Evolutionary conservation across 2,888 invertebrate genomes (phyloP), one percentile per base, ranked within the genome.

Genomic region (Euplexia lucipara): DNA sequence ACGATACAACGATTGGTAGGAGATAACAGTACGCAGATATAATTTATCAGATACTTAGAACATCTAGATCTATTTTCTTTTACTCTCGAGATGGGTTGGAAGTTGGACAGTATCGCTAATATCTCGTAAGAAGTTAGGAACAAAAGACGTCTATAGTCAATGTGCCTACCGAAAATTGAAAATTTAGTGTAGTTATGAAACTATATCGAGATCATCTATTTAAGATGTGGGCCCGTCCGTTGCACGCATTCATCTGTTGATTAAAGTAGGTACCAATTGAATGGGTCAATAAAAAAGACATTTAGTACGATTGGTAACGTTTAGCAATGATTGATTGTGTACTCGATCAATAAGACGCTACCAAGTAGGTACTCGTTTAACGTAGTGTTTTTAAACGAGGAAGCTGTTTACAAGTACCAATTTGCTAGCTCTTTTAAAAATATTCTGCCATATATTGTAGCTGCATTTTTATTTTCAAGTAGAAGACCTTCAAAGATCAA

Each of bases 231-330:
- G 45, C 26, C 26, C 42, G 14, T 58, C 51, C 42, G 68, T 60
- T 70, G 74, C 65, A 69, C 64, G 68, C 80, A 79, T 77, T 81
- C 81, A 70, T 79, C 58, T 48, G 64, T 75, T 81, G 71, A 89
- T 86, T 84, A 77, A 59, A 79, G 72, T 75, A 79, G n/a, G n/a
- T n/a, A n/a, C n/a, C 89, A 89, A 90, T 91, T 91, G 90, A 86
- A 70, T 75, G 84, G 87, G 87, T 90, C 88, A 92, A 92, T 91
- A 90, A 89, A 91, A 88, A 87, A 83, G 75, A 79, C 85, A 88
- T 88, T 86, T 86, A 83, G 84, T 85, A 84, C 82, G 86, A 86
- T 88, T 88, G 87, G 80, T 79, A 82, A 58, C 72, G 75, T 82
- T 83, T 69, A 80, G 60, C 75, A 56, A 86, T 85, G 85, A 86